phyloP scores from a whole-genome alignment of 1,140 invertebrate species.

The Heliconius nattereri region DNA sequence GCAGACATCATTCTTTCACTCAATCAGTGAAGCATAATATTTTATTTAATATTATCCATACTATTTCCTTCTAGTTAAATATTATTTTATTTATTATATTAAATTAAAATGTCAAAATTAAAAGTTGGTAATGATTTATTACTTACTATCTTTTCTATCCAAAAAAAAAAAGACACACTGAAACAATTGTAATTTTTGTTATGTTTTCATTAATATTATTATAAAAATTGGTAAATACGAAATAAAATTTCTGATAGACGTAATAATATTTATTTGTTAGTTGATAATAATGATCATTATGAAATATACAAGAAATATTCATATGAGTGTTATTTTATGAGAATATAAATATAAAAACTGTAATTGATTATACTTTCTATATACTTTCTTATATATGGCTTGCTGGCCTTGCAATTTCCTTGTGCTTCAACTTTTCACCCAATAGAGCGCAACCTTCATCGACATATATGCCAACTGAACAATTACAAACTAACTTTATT shows the following conservation, averaged over 20 bases:
- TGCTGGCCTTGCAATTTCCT: neutral
- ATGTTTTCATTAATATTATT: too few relatives aligned
- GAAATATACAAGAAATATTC: neutral
- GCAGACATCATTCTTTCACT: too few relatives aligned
- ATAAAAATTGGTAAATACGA: neutral
- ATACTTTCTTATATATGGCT: neutral
- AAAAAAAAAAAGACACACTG: too few relatives aligned
- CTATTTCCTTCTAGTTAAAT: too few relatives aligned
- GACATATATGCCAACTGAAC: neutral
- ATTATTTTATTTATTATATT: too few relatives aligned
- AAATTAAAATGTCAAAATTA: too few relatives aligned
- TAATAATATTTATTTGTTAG: neutral
- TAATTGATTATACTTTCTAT: neutral
- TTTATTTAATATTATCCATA: too few relatives aligned
- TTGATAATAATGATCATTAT: neutral
- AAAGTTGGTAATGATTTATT: too few relatives aligned
- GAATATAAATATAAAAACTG: too few relatives aligned
- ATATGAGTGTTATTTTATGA: neutral
- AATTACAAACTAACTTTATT: slow-evolving; percentile 10
- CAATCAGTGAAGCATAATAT: too few relatives aligned
- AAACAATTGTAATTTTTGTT: too few relatives aligned
- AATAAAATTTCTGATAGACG: neutral
- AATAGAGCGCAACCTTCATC: neutral
- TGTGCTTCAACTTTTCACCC: neutral
- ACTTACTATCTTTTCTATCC: too few relatives aligned